Evolutionary conservation across 2,888 invertebrate species (phyloP).

Genomic region (Desoria tigrina): DNA sequence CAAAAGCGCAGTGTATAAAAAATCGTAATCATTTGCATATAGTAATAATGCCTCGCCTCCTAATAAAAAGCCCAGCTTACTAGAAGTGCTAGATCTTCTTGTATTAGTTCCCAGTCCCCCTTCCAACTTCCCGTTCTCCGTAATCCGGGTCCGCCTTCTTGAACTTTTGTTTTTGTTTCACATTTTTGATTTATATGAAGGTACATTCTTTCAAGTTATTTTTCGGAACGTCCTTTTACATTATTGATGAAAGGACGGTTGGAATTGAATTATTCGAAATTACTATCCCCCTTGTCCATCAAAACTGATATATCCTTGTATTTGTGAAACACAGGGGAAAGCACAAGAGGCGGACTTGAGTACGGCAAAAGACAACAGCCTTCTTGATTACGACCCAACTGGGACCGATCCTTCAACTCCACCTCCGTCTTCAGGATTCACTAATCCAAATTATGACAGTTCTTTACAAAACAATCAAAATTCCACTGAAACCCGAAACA

Average conservation of each 20-base stretch:
- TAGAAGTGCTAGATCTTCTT: too few species aligned
- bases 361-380: slow-evolving; percentile 17
- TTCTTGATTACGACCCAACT: slow-evolving; percentile 6
- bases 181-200: slow-evolving; percentile 9
- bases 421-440: slow-evolving; percentile 39
- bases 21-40: too few species aligned
- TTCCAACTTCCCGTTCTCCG: not conserved
- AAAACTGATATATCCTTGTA: too few species aligned
- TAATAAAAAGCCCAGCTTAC: too few species aligned
- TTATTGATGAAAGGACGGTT: too few species aligned
- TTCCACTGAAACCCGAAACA: slow-evolving; percentile 24
- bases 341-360: slow-evolving; percentile 31
- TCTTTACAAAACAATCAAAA: slow-evolving; percentile 28
- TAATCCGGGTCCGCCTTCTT: slow-evolving; percentile 6
- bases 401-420: slow-evolving; percentile 23
- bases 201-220: too few species aligned
- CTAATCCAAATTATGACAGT: slow-evolving; percentile 51
- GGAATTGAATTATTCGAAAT: too few species aligned
- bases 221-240: too few species aligned
- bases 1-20: too few species aligned
- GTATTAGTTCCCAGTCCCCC: too few species aligned
- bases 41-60: too few species aligned
- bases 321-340: slow-evolving; percentile 17
- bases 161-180: slow-evolving; percentile 19
- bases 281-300: too few species aligned